Evolutionary conservation across 2,113 vertebrate species (phyloP).

Genomic region (Chionis minor): DNA sequence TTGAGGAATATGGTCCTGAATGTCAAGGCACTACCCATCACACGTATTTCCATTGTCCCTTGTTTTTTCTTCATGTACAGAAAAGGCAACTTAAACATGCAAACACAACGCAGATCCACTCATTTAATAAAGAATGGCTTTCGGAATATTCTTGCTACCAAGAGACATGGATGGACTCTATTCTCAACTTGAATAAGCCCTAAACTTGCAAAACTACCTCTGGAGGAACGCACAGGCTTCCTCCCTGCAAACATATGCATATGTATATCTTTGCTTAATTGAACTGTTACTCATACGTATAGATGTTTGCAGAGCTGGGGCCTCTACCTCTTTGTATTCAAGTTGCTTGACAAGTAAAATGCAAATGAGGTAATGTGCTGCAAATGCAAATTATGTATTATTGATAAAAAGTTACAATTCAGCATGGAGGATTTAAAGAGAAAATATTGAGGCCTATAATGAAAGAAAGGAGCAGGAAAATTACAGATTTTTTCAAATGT

Average conservation of each 20-base stretch:
- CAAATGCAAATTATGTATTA: conserved; percentile 10
- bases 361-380: conserved; percentile 13
- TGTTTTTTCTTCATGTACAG: background rate
- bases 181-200: background rate
- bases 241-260: background rate
- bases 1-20: background rate
- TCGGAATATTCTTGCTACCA: background rate
- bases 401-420: conserved; percentile 36
- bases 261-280: conserved; percentile 10
- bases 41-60: background rate
- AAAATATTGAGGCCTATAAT: background rate
- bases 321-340: conserved; percentile 27
- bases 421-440: background rate
- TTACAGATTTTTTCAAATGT: rapidly evolving
- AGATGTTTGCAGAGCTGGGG: background rate
- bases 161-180: background rate
- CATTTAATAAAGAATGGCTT: background rate
- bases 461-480: background rate
- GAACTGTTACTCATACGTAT: conserved; percentile 9
- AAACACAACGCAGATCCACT: background rate
- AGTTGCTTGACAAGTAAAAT: conserved; percentile 44
- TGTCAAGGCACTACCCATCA: background rate
- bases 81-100: background rate
- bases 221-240: background rate
- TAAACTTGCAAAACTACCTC: conserved; percentile 3